These are phyloP conservation scores for Ciconia boyciana DNA, from an alignment of 2,113 vertebrate species.

Conservation along the genomic window DNA sequence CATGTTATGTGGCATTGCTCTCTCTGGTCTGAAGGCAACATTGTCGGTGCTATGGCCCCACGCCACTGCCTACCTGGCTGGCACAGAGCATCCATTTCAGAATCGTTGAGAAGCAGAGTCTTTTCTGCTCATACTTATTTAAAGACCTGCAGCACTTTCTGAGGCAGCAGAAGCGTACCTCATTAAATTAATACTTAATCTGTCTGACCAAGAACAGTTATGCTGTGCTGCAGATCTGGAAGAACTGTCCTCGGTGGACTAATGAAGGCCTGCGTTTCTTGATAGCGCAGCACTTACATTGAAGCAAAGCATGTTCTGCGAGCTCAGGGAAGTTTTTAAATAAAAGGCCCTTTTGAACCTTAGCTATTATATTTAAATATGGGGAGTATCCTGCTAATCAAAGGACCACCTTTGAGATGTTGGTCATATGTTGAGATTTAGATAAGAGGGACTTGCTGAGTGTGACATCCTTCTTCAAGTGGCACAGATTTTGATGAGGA, in stretches of 20 bases:
- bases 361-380: neutral
- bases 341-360: neutral
- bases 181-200: neutral
- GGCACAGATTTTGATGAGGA: neutral
- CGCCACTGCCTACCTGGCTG: rapidly evolving
- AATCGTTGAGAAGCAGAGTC: neutral
- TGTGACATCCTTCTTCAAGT: neutral
- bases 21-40: neutral
- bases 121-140: neutral
- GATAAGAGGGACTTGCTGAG: neutral
- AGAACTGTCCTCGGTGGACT: neutral
- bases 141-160: neutral
- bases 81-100: neutral
- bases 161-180: neutral
- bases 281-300: neutral
- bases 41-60: rapidly evolving
- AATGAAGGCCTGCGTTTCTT: neutral
- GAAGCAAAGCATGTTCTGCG: neutral
- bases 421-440: neutral
- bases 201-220: neutral
- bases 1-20: rapidly evolving
- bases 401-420: neutral
- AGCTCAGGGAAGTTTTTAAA: neutral
- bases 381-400: neutral
- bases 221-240: neutral